A percentile compares a stretch with the other conserved stretches of the same genome.
phyloP scores from a whole-genome alignment of 2,797 vertebrate genomes.

The Pyrocephalus nanus region DNA sequence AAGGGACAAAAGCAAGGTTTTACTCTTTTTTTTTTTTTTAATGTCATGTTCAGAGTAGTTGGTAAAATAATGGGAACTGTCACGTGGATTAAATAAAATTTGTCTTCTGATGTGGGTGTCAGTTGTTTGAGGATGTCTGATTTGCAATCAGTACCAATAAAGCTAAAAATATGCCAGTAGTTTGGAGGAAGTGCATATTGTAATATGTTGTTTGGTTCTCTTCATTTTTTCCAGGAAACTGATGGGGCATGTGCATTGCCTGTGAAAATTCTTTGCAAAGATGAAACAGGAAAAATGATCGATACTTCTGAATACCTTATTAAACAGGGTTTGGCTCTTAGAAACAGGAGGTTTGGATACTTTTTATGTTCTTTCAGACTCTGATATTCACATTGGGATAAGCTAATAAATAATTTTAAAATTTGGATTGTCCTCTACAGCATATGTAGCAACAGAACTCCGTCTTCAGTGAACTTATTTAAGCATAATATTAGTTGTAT shows the following conservation, averaged over 20 bases:
- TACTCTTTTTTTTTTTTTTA: background rate
- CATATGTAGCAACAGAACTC: background rate
- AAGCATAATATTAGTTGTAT: background rate
- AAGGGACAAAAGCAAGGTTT: background rate
- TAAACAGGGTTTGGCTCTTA: conserved; percentile 88
- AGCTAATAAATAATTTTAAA: background rate
- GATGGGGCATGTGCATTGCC: conserved; percentile 73
- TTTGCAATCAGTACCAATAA: background rate
- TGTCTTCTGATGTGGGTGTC: background rate
- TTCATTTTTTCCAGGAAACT: conserved; percentile 76
- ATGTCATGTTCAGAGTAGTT: background rate
- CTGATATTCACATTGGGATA: background rate
- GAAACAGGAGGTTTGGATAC: conserved; percentile 76
- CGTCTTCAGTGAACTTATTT: background rate
- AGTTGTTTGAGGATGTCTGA: background rate
- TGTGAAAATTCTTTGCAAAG: conserved; percentile 81
- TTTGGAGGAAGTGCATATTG: background rate
- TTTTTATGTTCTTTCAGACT: background rate
- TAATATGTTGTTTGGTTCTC: background rate
- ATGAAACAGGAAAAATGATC: conserved; percentile 76
- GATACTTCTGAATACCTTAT: conserved; percentile 87
- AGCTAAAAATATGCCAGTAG: background rate
- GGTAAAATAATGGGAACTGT: background rate
- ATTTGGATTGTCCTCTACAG: background rate
- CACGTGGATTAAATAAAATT: background rate